These are phyloP conservation scores for Lophura nycthemera DNA, from an alignment of 2,113 vertebrate species.

Conservation along the genomic window DNA sequence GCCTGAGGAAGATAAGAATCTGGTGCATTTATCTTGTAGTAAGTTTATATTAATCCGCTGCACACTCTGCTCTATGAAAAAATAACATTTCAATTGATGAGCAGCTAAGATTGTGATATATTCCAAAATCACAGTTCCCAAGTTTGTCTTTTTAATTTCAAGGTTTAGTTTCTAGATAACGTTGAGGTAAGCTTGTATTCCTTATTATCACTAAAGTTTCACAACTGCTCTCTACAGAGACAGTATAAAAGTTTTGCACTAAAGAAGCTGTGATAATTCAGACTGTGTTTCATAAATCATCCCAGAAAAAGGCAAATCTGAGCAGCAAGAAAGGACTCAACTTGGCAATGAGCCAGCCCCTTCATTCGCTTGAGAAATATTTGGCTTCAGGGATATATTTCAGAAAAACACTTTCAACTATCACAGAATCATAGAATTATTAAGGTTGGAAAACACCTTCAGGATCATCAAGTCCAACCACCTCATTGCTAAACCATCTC, in stretches of 20 bases:
- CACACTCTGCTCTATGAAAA: not conserved
- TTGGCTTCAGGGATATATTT: not conserved
- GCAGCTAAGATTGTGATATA: not conserved
- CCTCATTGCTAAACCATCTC: not conserved
- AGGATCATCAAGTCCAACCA: not conserved
- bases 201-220: not conserved
- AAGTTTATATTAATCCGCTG: not conserved
- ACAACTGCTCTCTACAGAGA: not conserved
- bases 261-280: not conserved
- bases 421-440: not conserved
- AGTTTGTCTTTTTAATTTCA: not conserved
- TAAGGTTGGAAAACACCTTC: not conserved
- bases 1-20: not conserved
- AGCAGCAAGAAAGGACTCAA: not conserved
- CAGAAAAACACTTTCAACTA: not conserved
- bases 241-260: not conserved
- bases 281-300: not conserved
- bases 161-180: not conserved
- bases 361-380: not conserved
- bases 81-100: not conserved
- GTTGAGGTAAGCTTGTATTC: not conserved
- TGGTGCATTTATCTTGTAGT: not conserved
- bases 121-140: not conserved
- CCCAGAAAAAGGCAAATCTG: not conserved
- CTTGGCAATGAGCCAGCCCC: not conserved